Evolutionary conservation across 2,797 vertebrate genomes (phyloP), one percentile per base, ranked within the genome.

Genomic region (Zenarchopterus dispar): DNA sequence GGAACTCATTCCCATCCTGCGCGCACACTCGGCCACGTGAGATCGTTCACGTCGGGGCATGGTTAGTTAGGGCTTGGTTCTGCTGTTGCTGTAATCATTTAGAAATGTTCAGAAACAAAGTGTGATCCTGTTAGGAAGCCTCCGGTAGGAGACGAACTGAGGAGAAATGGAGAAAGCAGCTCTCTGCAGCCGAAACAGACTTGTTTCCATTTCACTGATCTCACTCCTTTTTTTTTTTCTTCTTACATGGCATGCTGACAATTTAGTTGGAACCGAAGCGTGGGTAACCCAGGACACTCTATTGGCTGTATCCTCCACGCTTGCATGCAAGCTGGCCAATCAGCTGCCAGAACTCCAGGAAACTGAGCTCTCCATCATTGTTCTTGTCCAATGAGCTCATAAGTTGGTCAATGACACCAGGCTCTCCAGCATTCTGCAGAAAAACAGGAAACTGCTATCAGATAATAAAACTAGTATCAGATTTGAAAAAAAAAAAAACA

Each of bases 331-430:
- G 82, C 15, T 69, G 84, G 22, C 92, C 92, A 90, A 94, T 91
- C 77, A 91, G 87, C 78, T 92, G 82, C 92, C 89, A 93, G 89
- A 92, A 93, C 67, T 92, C 89, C 62, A 85, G 73, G 77, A 93
- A 93, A 69, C 83, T 89, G 71, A 92, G 87, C 69, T 92, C 88
- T 60, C 91, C 89, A 51, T 93, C 91, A 48, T 84, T 88, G 73
- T 92, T 87, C 51, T 82, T 73, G 63, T 94, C 91, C 85, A 93
- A 47, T 68, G 91, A 92, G 24, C 73, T 73, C 91, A 92, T 85
- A 3, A 91, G 87, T 39, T 80, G 78, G 62, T 90, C 81, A 43
- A 74, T 61, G 52, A 64, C 83, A 9, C 73, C 62, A 10, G 85
- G 76, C 62, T 92, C 87, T 1, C 56, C 73, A 23, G 85, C 64